Percentiles rank a stretch among this genome's conserved stretches.
Conservation (phyloP, 2,797 vertebrate genomes). For the Etheostoma perlongum region DNA sequence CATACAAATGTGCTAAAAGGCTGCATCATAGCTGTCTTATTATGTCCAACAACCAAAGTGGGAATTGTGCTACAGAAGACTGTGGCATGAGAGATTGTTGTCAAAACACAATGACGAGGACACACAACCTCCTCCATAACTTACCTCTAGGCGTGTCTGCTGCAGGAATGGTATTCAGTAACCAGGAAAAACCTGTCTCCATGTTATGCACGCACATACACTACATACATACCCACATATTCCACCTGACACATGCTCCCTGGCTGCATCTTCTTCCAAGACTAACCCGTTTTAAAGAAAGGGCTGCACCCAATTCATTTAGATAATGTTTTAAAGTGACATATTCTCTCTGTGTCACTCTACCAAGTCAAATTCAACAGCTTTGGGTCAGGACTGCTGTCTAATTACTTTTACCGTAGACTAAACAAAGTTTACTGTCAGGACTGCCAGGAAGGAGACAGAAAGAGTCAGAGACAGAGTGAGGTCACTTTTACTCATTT, state of each 20-base stretch:
- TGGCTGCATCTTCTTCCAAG: constrained; percentile 39
- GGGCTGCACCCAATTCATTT: constrained; percentile 22
- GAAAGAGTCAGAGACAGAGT: neutral
- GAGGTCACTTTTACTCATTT: neutral
- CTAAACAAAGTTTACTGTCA: neutral
- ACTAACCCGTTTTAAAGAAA: constrained; percentile 69
- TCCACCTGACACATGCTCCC: constrained; percentile 56
- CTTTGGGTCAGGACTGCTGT: constrained; percentile 26
- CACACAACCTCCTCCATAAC: constrained; percentile 43
- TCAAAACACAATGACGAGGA: constrained; percentile 53
- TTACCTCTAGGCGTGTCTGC: constrained; percentile 67
- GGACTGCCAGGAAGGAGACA: neutral
- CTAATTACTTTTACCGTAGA: constrained; percentile 16
- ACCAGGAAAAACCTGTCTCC: constrained; percentile 82
- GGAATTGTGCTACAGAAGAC: constrained; percentile 25
- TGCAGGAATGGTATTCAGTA: constrained; percentile 64
- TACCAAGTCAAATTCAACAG: constrained; percentile 6
- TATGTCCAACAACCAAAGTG: constrained; percentile 22
- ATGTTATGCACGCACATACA: constrained; percentile 33
- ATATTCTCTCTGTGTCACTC: constrained; percentile 30
- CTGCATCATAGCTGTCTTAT: neutral
- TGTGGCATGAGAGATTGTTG: constrained; percentile 40
- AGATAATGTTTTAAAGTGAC: constrained; percentile 37
- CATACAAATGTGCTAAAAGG: neutral
- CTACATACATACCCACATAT: constrained; percentile 32